Percentiles rank a stretch among this genome's conserved stretches.
phyloP scores from a whole-genome alignment of 2,113 vertebrate species.

The Burhinus bistriatus region DNA sequence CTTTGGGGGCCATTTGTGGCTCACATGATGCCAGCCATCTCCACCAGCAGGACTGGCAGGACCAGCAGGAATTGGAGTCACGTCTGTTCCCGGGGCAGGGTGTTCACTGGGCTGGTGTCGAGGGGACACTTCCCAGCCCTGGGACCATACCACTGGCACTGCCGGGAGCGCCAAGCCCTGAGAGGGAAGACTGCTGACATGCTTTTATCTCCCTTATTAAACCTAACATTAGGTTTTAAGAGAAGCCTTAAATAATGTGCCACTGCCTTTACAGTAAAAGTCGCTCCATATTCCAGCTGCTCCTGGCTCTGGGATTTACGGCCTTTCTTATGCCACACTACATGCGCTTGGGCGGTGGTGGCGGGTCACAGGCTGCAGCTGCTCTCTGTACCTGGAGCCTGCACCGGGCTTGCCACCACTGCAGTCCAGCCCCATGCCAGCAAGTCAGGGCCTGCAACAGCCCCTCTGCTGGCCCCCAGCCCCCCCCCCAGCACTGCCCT shows the following conservation, averaged over 20 bases:
- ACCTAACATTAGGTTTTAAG: constrained; percentile 58
- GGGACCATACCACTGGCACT: fast-evolving
- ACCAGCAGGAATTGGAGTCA: fast-evolving
- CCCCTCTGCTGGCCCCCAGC: background rate
- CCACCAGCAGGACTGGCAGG: background rate
- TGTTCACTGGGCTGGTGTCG: background rate
- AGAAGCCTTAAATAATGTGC: constrained; percentile 38
- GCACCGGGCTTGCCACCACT: background rate
- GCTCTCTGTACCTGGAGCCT: background rate
- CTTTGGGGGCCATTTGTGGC: background rate
- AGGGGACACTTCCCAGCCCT: background rate
- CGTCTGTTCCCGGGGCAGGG: background rate
- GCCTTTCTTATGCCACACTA: background rate
- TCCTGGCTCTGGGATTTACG: background rate
- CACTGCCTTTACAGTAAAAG: background rate
- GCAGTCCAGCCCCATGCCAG: background rate
- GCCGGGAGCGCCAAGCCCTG: fast-evolving
- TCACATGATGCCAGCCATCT: too few species aligned
- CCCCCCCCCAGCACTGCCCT: fast-evolving
- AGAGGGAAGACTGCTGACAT: background rate
- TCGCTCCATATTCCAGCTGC: background rate
- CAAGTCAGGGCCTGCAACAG: fast-evolving
- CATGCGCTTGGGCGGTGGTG: fast-evolving
- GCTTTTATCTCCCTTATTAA: constrained; percentile 49
- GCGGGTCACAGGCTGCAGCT: background rate